Evolutionary conservation across 2,113 vertebrate species (phyloP).

Genomic region (Phaetusa simplex): DNA sequence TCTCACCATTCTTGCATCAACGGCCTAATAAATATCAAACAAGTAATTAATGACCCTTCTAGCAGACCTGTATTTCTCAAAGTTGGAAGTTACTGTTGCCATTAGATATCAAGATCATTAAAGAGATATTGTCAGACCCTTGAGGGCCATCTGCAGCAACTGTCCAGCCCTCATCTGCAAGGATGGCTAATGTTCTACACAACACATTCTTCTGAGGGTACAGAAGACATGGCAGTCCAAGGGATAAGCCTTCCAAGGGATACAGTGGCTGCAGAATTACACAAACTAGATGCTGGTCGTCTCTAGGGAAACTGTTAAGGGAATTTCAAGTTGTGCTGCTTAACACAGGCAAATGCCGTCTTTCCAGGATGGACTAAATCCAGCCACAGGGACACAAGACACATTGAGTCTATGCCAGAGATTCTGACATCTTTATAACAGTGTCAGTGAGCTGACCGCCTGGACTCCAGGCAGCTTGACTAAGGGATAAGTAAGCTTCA

Average conservation of each 20-base stretch:
- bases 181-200: background rate
- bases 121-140: background rate
- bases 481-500: background rate
- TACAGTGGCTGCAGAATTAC: background rate
- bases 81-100: background rate
- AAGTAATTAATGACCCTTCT: background rate
- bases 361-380: background rate
- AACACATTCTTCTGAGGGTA: background rate
- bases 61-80: background rate
- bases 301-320: background rate
- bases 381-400: background rate
- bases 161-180: background rate
- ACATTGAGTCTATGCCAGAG: background rate
- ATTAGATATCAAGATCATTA: background rate
- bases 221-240: background rate
- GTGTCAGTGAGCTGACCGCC: background rate
- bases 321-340: background rate
- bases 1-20: constrained; percentile 82
- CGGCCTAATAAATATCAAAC: constrained; percentile 75
- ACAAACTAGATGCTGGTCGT: background rate
- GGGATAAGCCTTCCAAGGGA: background rate
- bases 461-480: background rate
- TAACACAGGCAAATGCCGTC: background rate
- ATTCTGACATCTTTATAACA: background rate
- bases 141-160: background rate